phyloP scores from a whole-genome alignment of 2,888 invertebrate species.

The Drosophila suboccidentalis region DNA sequence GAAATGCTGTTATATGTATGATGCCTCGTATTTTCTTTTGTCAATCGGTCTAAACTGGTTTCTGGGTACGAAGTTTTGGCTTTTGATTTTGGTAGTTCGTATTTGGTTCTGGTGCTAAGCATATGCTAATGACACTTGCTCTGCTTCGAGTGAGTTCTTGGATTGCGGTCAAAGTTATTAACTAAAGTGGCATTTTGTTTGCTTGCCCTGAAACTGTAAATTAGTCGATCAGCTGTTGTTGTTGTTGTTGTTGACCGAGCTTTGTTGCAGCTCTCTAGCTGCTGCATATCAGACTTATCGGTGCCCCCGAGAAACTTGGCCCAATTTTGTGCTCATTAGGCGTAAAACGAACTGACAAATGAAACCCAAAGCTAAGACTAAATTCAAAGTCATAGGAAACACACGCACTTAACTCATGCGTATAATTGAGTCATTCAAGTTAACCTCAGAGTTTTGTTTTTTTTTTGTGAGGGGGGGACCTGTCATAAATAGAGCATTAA shows the following conservation, averaged over 20 bases:
- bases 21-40: conserved; percentile 42
- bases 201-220: conserved; percentile 51
- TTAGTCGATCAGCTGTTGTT: conserved; percentile 25
- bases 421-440: conserved; percentile 63
- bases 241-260: neutral
- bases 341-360: conserved; percentile 51
- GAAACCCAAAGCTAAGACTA: conserved; percentile 14
- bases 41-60: conserved; percentile 26
- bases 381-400: conserved; percentile 23
- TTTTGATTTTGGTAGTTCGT: conserved; percentile 16
- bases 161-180: conserved; percentile 77
- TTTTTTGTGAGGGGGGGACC: neutral
- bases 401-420: conserved; percentile 62
- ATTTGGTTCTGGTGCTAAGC: conserved; percentile 69
- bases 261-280: conserved; percentile 1
- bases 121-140: conserved; percentile 72
- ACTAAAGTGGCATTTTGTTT: conserved; percentile 65
- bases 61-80: conserved; percentile 17
- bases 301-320: conserved; percentile 48
- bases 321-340: conserved; percentile 72
- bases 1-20: conserved; percentile 13
- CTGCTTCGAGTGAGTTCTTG: conserved; percentile 43
- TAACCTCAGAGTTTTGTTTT: conserved; percentile 57
- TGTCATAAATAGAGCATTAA: conserved; percentile 67
- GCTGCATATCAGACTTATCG: conserved; percentile 32